phyloP scores from a whole-genome alignment of 2,113 vertebrate genomes.

The Brienomyrus longianalis region DNA sequence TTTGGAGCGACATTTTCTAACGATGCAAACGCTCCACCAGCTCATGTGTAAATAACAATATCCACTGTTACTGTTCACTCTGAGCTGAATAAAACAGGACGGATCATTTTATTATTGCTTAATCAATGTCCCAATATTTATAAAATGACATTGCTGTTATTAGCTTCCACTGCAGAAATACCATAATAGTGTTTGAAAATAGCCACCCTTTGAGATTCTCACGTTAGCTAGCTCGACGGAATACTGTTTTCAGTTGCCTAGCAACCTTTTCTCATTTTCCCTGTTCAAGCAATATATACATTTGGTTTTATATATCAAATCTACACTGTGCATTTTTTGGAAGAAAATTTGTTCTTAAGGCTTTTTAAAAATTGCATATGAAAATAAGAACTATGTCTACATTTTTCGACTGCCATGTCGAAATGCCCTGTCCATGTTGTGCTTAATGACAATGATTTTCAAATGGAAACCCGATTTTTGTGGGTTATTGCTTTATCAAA shows the following conservation, averaged over 20 bases:
- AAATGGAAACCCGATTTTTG: neutral
- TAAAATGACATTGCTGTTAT: neutral
- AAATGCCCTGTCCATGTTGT: neutral
- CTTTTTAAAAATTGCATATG: neutral
- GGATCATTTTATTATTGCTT: neutral
- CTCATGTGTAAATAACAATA: neutral
- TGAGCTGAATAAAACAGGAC: neutral
- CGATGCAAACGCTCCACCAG: neutral
- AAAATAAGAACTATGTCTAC: neutral
- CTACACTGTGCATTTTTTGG: neutral
- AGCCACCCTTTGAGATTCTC: neutral
- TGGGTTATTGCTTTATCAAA: neutral
- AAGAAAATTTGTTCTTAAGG: neutral
- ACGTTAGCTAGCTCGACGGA: neutral
- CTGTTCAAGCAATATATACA: neutral
- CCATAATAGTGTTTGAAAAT: neutral
- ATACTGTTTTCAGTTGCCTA: slow-evolving; percentile 10
- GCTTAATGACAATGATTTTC: neutral
- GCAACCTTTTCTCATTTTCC: neutral
- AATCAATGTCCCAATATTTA: neutral
- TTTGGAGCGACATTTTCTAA: neutral
- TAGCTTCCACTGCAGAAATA: slow-evolving; percentile 4
- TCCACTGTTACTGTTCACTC: neutral
- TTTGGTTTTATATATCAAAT: neutral
- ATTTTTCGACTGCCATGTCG: neutral